Percentiles rank a stretch among this genome's conserved stretches.
Conservation (phyloP, 2,797 vertebrate species). For the Neopelma chrysocephalum region DNA sequence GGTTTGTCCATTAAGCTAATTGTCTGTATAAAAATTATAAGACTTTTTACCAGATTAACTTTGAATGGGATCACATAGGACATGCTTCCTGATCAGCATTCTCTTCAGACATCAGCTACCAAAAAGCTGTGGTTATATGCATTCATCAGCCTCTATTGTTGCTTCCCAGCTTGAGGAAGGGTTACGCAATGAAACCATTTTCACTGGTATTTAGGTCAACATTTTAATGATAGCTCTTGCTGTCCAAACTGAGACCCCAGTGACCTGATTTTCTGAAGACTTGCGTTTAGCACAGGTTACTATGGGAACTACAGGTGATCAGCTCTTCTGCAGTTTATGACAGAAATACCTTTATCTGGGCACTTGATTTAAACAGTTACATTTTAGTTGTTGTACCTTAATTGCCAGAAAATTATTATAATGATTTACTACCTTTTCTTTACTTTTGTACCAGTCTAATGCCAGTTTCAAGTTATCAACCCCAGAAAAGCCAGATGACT, state of each 20-base stretch:
- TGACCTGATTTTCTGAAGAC: constrained; percentile 22
- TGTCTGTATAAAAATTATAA: neutral
- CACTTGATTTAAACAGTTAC: neutral
- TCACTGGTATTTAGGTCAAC: constrained; percentile 32
- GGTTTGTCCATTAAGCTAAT: neutral
- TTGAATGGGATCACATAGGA: neutral
- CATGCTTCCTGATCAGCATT: neutral
- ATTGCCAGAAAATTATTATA: neutral
- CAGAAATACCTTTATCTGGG: neutral
- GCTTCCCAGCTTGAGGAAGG: neutral
- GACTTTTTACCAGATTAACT: neutral
- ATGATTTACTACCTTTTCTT: neutral
- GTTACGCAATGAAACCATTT: neutral
- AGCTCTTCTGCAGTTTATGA: neutral
- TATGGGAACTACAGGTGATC: neutral
- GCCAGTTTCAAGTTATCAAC: neutral
- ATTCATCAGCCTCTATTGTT: neutral
- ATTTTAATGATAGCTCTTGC: neutral
- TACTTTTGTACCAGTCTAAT: neutral
- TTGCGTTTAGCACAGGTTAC: neutral
- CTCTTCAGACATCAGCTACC: neutral
- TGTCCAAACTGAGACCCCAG: neutral
- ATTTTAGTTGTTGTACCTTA: neutral
- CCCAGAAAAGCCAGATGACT: neutral
- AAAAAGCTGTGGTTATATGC: neutral